Evolutionary conservation across 1,140 invertebrate genomes (phyloP).

Genomic region (Andrena cerasifolii): DNA sequence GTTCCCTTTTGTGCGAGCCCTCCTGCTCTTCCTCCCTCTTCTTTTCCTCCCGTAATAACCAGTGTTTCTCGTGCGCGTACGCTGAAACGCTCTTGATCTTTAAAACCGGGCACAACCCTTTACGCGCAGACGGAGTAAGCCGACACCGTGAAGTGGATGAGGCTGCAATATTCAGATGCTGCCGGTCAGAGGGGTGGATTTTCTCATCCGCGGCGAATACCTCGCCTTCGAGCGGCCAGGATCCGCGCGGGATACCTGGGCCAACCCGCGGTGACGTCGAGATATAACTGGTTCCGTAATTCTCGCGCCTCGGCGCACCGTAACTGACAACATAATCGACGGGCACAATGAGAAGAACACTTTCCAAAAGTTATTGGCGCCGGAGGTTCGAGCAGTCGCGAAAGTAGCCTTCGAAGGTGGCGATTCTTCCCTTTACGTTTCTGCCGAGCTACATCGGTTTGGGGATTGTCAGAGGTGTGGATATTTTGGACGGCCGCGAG

Average conservation of each 20-base stretch:
- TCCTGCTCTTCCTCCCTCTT: neutral
- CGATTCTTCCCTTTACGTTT: neutral
- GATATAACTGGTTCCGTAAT: conserved; percentile 44
- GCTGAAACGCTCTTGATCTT: conserved; percentile 49
- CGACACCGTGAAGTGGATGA: conserved; percentile 61
- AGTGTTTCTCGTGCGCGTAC: conserved; percentile 43
- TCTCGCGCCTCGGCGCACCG: conserved; percentile 7
- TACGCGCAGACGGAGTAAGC: conserved; percentile 45
- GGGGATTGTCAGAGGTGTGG: no score
- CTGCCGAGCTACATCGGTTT: no score
- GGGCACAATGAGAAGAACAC: neutral
- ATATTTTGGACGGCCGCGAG: no score
- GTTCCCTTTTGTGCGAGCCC: neutral
- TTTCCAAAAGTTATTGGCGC: neutral
- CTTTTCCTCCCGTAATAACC: conserved; percentile 32
- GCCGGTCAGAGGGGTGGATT: conserved; percentile 60
- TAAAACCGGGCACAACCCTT: conserved; percentile 52
- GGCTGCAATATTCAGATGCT: conserved; percentile 66
- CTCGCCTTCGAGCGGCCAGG: conserved; percentile 40
- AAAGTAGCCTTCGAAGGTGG: neutral
- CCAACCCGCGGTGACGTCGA: conserved; percentile 2
- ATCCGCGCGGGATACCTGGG: conserved; percentile 37
- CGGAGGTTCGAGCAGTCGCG: neutral
- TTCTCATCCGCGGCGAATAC: conserved; percentile 51
- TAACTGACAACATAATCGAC: neutral